Base-by-base conservation (phyloP, 2,113 vertebrate species). In the Cryptomyrus ogoouensis region DNA sequence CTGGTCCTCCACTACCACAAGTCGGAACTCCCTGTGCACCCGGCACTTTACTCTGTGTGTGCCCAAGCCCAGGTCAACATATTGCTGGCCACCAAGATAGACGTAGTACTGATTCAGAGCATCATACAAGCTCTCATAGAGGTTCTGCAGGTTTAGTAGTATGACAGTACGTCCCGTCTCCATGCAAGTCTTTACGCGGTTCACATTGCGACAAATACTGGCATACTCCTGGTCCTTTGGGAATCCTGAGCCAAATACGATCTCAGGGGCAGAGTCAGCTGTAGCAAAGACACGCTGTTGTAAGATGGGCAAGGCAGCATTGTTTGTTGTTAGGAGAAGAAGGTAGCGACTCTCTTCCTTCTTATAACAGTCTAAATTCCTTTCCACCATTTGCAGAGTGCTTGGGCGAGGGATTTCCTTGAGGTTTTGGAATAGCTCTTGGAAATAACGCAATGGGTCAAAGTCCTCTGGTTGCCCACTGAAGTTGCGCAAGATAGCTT, bases 71-170 rank as follows among this genome's bases (percentile, higher is more conserved):
- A 97, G 93, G 92, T 96, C 96, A 1, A 97, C 96, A 39, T 97
- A 97, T 70, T 94, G 94, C 90, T 96, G 95, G 24, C 93, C 93
- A 53, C 96, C 94, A 47, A 97, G 94, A 39, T 92, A 94, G 47
- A 96, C 95, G 0, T 97, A 97, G 91, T 96, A 97, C 91, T 97
- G 96, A 88, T 96, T 97, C 87, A 97, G 92, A 2, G 95, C 96
- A 92, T 97, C 96, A 0, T 97, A 97, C 87, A 97, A 93, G 89
- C 96, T 97, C 89, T 97, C 96, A 5, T 97, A 97, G 5, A 97
- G 95, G 90, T 96, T 97, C 42, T 96, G 96, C 91, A 97, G 94
- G 92, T 96, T 97, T 53, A 97, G 92, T 21, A 97, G 95, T 44
- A 97, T 93, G 88, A 96, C 94, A 0, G 95, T 95, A 5, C 94